These are phyloP conservation scores for Silurus asotus DNA, from an alignment of 2,113 vertebrate genomes.

Conservation along the genomic window DNA sequence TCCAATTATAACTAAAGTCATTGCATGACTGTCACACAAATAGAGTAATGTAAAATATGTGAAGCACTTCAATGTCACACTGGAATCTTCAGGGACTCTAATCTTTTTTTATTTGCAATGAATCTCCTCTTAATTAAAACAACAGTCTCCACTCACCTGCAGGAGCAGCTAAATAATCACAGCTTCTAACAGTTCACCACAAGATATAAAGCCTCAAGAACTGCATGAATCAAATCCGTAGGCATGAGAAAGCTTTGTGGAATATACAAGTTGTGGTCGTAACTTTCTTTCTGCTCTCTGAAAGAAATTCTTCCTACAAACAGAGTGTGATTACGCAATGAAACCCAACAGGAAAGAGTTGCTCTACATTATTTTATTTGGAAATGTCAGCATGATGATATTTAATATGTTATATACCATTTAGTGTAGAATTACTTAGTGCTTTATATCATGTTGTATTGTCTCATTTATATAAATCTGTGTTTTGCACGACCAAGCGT, in stretches of 20 bases:
- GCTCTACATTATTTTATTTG: not conserved
- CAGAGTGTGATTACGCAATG: not conserved
- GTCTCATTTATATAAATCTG: not conserved
- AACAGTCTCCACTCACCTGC: slow-evolving; percentile 31
- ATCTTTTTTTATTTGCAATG: slow-evolving; percentile 15
- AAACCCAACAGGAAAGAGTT: not conserved
- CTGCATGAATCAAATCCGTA: not conserved
- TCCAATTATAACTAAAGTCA: slow-evolving; percentile 1
- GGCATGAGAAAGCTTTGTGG: not conserved
- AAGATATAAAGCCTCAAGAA: slow-evolving; percentile 13
- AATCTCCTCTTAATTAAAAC: slow-evolving; percentile 43
- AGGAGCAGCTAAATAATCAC: slow-evolving; percentile 38
- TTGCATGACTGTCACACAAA: slow-evolving; percentile 1
- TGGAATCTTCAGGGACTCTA: not conserved
- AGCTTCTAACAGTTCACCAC: slow-evolving; percentile 25
- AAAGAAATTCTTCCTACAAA: not conserved
- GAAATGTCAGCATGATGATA: not conserved
- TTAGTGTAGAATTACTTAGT: not conserved
- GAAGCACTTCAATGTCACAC: not conserved
- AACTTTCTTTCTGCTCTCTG: not conserved
- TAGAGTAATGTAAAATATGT: slow-evolving; percentile 4
- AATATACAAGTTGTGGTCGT: not conserved
- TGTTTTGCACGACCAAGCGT: not conserved
- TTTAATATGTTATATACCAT: not conserved
- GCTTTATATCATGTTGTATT: not conserved